Percentiles rank a stretch among this genome's conserved stretches.
These are phyloP conservation scores for Pavo muticus DNA, from an alignment of 2,113 vertebrate genomes.

Conservation along the genomic window DNA sequence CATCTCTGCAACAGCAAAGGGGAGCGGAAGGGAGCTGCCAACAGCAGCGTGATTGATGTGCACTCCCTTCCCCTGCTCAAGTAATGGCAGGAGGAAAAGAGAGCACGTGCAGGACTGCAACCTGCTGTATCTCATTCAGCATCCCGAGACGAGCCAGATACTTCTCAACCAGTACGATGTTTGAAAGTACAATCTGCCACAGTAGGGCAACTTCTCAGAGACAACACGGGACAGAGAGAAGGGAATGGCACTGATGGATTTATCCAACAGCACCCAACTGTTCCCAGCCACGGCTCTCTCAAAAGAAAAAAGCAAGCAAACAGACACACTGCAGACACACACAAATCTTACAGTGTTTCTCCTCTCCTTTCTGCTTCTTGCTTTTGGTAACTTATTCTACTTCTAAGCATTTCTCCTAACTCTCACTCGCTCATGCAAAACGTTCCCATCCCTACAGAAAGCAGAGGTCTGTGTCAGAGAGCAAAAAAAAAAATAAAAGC, in stretches of 20 bases:
- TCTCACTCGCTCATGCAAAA: neutral
- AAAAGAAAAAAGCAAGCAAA: neutral
- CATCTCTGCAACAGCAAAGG: neutral
- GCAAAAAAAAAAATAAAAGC: accelerated
- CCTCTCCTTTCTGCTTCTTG: neutral
- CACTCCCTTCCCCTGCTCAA: constrained; percentile 17
- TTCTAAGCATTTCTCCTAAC: accelerated
- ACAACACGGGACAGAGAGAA: neutral
- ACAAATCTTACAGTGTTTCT: neutral
- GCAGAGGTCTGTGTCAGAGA: neutral
- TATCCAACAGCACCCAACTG: neutral
- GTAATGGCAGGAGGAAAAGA: neutral
- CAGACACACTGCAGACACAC: neutral
- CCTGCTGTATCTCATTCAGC: neutral
- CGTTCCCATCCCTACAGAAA: neutral
- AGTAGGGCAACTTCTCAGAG: constrained; percentile 22
- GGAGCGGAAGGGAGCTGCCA: constrained; percentile 6
- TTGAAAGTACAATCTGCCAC: constrained; percentile 25
- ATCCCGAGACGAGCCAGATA: constrained; percentile 41
- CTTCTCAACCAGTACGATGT: constrained; percentile 6
- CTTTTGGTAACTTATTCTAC: neutral
- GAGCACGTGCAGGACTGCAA: constrained; percentile 51
- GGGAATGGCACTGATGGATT: neutral
- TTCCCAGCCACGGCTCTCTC: neutral
- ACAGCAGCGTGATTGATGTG: neutral